Base-by-base conservation (phyloP, 2,888 invertebrate genomes). In the Plebejus melissa region DNA sequence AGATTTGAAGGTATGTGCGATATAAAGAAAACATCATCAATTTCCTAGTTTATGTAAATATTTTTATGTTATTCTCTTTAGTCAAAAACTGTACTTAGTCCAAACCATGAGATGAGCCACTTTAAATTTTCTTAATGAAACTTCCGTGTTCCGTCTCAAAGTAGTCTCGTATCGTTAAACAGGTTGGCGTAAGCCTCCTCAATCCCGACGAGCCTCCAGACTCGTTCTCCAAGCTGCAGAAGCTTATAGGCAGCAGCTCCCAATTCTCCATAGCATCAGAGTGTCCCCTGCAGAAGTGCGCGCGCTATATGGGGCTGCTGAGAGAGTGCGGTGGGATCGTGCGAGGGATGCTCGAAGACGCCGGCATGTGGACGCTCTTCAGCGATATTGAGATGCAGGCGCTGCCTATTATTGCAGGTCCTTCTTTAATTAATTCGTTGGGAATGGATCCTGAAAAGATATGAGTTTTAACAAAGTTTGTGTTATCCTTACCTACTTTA, bases 301-400 rank as follows among this genome's bases (percentile, higher is more conserved):
- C 89, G 1, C 88, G 89, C 87, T 88, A 88, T 79, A 78, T 83
- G 72, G 77, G 81, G 0, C 79, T 87, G 36, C 76, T 94, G 77
- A 83, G 80, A 22, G 83, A 84, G 2, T 85, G 88, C 60, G 83
- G 82, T 41, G 60, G 4, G 1, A 82, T 74, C n/a, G 78, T 89
- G 16, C 80, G 78, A 2, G 70, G 13, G 0, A 74, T 82, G 74
- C 83, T 94, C 50, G 75, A 80, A 0, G 85, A 88, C 32, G 80
- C 85, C 1, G 82, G 83, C 1, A 77, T 93, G 76, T 91, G 90
- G 92, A 84, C 82, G n/a, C 82, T 94, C 2, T 94, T 93, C 77
- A 79, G 83, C 0, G 83, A 90, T 4, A 85, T 94, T n/a, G 94
- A 94, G 82, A 92, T 91, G 88, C 86, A 82, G 74, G 82, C 94